Percentiles rank a stretch among this genome's conserved stretches.
Conservation (phyloP, 2,888 invertebrate species). For the Ceraclea dissimilis region DNA sequence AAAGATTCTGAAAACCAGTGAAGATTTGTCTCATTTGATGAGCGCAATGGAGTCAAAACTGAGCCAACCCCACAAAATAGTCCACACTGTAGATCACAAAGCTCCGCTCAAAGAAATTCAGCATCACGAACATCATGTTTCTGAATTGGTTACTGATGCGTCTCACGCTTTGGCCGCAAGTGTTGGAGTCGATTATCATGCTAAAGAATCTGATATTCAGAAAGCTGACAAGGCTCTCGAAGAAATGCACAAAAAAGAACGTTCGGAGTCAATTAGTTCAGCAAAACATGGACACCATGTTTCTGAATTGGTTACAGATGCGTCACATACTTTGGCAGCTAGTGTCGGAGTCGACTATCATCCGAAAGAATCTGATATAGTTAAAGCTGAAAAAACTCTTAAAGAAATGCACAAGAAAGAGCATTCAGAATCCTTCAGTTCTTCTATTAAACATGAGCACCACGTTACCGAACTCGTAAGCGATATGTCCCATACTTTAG, state of each 20-base stretch:
- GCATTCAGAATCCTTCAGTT: not conserved
- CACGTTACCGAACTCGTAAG: constrained; percentile 14
- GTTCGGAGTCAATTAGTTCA: not conserved
- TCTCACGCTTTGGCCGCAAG: constrained; percentile 17
- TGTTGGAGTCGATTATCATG: constrained; percentile 13
- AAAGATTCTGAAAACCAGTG: not conserved
- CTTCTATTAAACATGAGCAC: not conserved
- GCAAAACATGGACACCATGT: constrained; percentile 8
- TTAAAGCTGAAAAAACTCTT: not conserved
- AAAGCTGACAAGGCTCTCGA: not conserved
- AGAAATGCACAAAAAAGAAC: not conserved
- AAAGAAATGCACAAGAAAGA: not conserved
- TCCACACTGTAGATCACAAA: constrained; percentile 14
- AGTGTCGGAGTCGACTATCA: constrained; percentile 15
- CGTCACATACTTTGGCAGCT: constrained; percentile 16
- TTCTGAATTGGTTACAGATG: constrained; percentile 15
- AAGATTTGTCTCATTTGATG: constrained; percentile 7
- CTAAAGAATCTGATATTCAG: constrained; percentile 1
- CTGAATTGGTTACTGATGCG: constrained; percentile 16
- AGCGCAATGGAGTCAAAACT: constrained; percentile 8
- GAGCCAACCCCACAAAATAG: constrained; percentile 11
- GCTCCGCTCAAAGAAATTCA: constrained; percentile 11
- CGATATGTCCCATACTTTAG: constrained; percentile 18
- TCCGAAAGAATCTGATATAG: constrained; percentile 4
- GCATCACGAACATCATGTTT: constrained; percentile 9